A percentile compares a stretch with the other conserved stretches of the same genome.
Conservation (phyloP, 1,140 invertebrate species). For the Aphis gossypii region DNA sequence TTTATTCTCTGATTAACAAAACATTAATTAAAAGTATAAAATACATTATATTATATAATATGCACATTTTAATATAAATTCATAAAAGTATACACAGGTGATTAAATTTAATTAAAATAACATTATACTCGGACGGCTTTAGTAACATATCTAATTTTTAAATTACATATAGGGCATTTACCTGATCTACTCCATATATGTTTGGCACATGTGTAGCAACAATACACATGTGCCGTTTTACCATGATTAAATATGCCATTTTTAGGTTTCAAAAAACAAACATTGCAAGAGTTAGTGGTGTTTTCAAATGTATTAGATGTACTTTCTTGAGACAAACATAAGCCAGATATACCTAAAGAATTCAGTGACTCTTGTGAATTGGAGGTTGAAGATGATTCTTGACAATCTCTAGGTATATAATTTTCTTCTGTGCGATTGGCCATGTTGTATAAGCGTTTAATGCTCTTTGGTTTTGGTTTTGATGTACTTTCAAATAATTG, state of each 20-base stretch:
- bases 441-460: conserved; percentile 27
- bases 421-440: neutral
- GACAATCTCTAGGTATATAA: neutral
- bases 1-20: no score
- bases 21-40: neutral
- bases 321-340: conserved; percentile 7
- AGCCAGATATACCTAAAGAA: conserved; percentile 33
- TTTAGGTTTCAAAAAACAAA: conserved; percentile 70
- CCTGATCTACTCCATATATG: conserved; percentile 70
- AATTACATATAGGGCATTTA: conserved; percentile 73
- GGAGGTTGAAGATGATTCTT: neutral
- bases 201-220: conserved; percentile 74
- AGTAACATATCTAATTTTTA: conserved; percentile 70
- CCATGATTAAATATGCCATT: conserved; percentile 74
- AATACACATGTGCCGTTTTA: conserved; percentile 71
- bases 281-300: conserved; percentile 65
- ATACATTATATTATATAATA: neutral
- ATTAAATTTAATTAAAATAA: neutral
- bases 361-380: conserved; percentile 45
- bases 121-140: neutral
- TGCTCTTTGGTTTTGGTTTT: conserved; percentile 6
- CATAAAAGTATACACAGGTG: neutral
- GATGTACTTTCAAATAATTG: conserved; percentile 24
- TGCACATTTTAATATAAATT: neutral
- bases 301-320: neutral